phyloP scores from a whole-genome alignment of 1,140 invertebrate species.

The Luehdorfia chinensis region DNA sequence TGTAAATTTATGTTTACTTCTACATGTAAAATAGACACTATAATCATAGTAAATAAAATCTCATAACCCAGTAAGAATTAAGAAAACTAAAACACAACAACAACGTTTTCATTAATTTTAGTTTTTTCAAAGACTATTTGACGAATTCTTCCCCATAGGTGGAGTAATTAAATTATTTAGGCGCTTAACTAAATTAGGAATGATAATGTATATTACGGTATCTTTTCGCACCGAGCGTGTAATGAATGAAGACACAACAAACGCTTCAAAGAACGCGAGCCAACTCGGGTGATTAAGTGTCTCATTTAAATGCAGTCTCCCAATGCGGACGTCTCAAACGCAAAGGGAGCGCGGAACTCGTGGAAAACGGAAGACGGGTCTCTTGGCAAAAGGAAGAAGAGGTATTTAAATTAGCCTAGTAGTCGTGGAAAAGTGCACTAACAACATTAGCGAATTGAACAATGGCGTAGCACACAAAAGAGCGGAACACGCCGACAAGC shows the following conservation, averaged over 20 bases:
- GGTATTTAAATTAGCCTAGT: slow-evolving; percentile 76
- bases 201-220: slow-evolving; percentile 5
- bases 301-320: slow-evolving; percentile 76
- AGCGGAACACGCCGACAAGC: slow-evolving; percentile 48
- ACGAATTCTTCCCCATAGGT: too few relatives aligned
- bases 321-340: slow-evolving; percentile 68
- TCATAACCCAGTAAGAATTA: too few relatives aligned
- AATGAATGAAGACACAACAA: slow-evolving; percentile 70
- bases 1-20: too few relatives aligned
- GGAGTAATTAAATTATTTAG: slow-evolving; percentile 10
- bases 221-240: slow-evolving; percentile 25
- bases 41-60: too few relatives aligned
- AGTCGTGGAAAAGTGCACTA: slow-evolving; percentile 74
- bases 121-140: too few relatives aligned
- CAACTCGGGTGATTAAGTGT: slow-evolving; percentile 74
- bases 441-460: slow-evolving; percentile 75
- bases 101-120: too few relatives aligned
- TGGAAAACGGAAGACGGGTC: slow-evolving; percentile 74
- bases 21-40: too few relatives aligned
- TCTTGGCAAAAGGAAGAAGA: slow-evolving; percentile 70
- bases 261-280: slow-evolving; percentile 66
- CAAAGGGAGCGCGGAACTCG: slow-evolving; percentile 63
- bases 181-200: slow-evolving; percentile 7
- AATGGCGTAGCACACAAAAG: slow-evolving; percentile 66
- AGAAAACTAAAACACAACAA: too few relatives aligned